Evolutionary conservation across 1,140 invertebrate genomes (phyloP), one percentile per base, ranked within the genome.

Genomic region (Luehdorfia chinensis): DNA sequence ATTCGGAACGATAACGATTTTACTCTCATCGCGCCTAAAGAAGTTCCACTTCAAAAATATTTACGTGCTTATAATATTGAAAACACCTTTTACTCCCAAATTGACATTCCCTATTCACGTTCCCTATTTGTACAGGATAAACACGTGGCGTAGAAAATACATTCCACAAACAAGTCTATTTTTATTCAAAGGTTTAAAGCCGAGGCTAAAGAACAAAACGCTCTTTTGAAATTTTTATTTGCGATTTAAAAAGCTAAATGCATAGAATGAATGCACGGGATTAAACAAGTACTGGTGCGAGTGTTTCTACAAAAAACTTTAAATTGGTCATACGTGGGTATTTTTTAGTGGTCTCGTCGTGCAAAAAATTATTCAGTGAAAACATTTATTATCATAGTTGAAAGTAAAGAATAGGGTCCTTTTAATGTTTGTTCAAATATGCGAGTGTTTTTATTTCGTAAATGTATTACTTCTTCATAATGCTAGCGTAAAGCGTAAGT

Each of bases 191-290:
- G 18, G 25, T 16, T 43, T 14, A 18, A 43, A 43, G 39, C 27
- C 39, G 39, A 18, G 25, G 25, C 14, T 16, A 12, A 19, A 43
- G 25, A 43, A 43, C 39, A 43, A 43, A 43, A 43, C 7, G 15
- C n/a, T 34, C 39, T 43, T 31, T 31, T 31, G 30, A 15, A 43
- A 16, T 15, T 43, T 43, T 43, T 30, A 30, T 43, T 27, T 43
- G 25, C 27, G 25, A 30, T 43, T 43, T 30, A 30, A 43, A 27
- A 43, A 43, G 14, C 39, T 28, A 43, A 43, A 43, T 43, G 39
- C 25, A 28, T 18, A 30, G n/a, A 43, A 43, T 18, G 27, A 43
- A 43, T 43, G 39, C 39, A 18, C 11, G n/a, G 25, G 39, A 30
- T 30, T 43, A 28, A 43, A 16, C 39, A 15, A 43, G 25, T 43